Conservation (phyloP, 2,888 invertebrate genomes). For the Epinotia demarniana region DNA sequence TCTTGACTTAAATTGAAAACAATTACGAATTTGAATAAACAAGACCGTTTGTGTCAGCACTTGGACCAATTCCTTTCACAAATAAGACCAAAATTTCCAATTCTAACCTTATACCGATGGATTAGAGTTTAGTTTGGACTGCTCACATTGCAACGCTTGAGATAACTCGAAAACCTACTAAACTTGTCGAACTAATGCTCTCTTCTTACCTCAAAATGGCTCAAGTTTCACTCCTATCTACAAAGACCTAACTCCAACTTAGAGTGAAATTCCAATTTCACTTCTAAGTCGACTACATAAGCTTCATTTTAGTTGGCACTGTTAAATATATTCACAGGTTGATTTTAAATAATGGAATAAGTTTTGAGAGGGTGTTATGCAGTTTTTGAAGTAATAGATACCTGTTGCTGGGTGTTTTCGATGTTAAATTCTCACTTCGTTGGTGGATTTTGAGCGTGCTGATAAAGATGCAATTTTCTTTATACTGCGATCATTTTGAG, state of each 20-base stretch:
- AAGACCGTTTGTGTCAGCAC: conserved; percentile 56
- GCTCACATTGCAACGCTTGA: conserved; percentile 54
- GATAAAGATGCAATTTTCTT: conserved; percentile 37
- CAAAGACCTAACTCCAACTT: conserved; percentile 56
- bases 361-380: conserved; percentile 61
- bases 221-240: conserved; percentile 63
- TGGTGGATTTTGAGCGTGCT: conserved; percentile 11
- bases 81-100: conserved; percentile 48
- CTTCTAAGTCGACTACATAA: conserved; percentile 53
- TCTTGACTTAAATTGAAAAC: conserved; percentile 35
- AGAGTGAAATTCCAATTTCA: conserved; percentile 53
- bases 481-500: conserved; percentile 5
- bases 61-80: conserved; percentile 58
- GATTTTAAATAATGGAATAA: conserved; percentile 68
- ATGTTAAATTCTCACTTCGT: conserved; percentile 38
- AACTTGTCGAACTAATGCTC: conserved; percentile 81
- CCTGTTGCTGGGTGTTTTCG: conserved; percentile 67
- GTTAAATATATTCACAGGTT: conserved; percentile 55
- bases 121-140: conserved; percentile 52
- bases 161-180: conserved; percentile 74
- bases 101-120: conserved; percentile 47
- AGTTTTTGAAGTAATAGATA: conserved; percentile 63
- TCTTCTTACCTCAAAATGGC: conserved; percentile 78
- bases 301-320: conserved; percentile 50
- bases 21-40: conserved; percentile 40